phyloP scores from a whole-genome alignment of 1,140 invertebrate genomes.

The Conopomorpha cramerella region DNA sequence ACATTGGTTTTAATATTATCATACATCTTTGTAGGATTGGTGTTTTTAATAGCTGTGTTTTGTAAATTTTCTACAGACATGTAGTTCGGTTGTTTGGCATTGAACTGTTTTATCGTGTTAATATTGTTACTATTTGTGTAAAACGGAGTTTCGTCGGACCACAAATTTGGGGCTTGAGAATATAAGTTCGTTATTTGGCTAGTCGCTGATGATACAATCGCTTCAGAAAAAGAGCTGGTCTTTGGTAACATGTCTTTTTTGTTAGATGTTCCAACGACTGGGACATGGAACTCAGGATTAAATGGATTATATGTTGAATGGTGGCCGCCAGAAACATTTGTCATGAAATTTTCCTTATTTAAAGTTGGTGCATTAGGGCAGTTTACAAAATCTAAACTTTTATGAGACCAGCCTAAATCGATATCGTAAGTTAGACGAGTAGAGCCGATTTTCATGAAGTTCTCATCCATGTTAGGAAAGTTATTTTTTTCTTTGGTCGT shows the following conservation, averaged over 20 bases:
- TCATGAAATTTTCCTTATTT: constrained; percentile 40
- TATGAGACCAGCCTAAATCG: constrained; percentile 51
- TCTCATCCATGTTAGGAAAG: constrained; percentile 40
- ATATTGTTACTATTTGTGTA: constrained; percentile 21
- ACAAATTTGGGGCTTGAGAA: constrained; percentile 40
- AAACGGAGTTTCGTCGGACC: constrained; percentile 40
- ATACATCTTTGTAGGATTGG: constrained; percentile 20
- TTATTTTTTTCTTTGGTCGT: constrained; percentile 41
- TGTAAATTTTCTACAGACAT: constrained; percentile 20
- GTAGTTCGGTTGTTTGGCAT: constrained; percentile 35
- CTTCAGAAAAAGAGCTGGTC: constrained; percentile 25
- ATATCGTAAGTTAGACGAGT: constrained; percentile 50
- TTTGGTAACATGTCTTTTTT: constrained; percentile 28
- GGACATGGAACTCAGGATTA: constrained; percentile 48
- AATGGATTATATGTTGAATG: constrained; percentile 47
- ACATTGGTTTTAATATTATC: constrained; percentile 29
- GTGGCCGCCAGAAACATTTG: constrained; percentile 26
- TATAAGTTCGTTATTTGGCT: constrained; percentile 32
- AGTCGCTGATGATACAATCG: constrained; percentile 9
- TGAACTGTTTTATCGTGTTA: constrained; percentile 26
- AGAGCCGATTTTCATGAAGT: constrained; percentile 48
- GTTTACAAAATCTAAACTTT: constrained; percentile 47
- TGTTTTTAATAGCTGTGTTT: constrained; percentile 19
- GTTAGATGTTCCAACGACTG: constrained; percentile 33
- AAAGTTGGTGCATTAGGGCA: constrained; percentile 30